A percentile compares a stretch with the other conserved stretches of the same genome.
Conservation (phyloP, 2,113 vertebrate genomes). For the Arvicanthis niloticus region DNA sequence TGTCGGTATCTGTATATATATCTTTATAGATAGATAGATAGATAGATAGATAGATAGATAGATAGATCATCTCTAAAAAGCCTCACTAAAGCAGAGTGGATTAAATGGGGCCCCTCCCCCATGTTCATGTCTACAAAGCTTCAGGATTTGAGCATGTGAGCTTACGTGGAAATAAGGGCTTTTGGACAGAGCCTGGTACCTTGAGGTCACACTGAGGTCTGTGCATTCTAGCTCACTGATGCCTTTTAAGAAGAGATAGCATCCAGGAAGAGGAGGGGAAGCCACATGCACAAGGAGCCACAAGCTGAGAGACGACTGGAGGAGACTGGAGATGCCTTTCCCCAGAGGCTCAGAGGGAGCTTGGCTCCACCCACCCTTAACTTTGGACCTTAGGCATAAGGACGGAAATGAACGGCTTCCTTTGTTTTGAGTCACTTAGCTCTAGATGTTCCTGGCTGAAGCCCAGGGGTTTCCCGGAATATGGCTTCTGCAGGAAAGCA, state of each 20-base stretch:
- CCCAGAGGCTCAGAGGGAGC: background rate
- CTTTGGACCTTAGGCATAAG: background rate
- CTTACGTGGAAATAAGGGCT: background rate
- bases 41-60: background rate
- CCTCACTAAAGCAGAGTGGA: accelerated
- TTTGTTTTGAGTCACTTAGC: accelerated
- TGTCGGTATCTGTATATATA: no score
- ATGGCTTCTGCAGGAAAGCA: background rate
- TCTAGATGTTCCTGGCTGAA: background rate
- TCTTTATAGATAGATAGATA: no score
- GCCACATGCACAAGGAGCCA: background rate
- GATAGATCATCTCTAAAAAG: background rate
- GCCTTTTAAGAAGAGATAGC: background rate
- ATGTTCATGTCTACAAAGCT: background rate
- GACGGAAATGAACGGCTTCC: background rate
- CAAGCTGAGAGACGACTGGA: background rate
- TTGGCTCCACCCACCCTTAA: accelerated
- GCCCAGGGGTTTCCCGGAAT: no score
- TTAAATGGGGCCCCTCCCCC: background rate
- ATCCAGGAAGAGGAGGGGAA: no score
- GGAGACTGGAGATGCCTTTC: accelerated
- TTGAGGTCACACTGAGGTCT: background rate
- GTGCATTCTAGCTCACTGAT: background rate
- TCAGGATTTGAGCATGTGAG: background rate
- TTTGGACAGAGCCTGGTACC: background rate